Base-by-base conservation (phyloP, 1,140 invertebrate species). In the Diorhabda elongata region DNA sequence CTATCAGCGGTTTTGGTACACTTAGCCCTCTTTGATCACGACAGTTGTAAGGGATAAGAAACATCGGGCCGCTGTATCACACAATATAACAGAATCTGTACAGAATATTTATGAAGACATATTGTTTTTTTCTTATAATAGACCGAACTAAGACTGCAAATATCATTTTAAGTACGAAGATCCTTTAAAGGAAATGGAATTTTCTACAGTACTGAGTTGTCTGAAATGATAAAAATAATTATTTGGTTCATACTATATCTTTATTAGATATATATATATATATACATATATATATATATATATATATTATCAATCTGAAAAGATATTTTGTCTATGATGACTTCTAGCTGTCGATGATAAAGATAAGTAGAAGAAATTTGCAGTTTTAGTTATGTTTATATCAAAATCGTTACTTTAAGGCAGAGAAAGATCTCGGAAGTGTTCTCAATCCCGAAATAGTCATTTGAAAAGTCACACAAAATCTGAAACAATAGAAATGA, bases 381-480 rank as follows among this genome's bases (percentile, higher is more conserved):
- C 26, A 26, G 26, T 26, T 26, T 26, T 26, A 26, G 26, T 26
- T 26, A 26, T 56, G 4, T 68, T 67, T 66, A 58, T 59, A 68
- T 61, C 66, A 65, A 68, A 69, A 52, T 63, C 52, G 60, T 85
- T 85, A 67, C 71, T 76, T 82, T 84, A 78, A 81, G 84, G 83
- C 79, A 81, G 80, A 78, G 78, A 78, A 81, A 80, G 80, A 82
- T 81, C 81, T 80, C 81, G 80, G 83, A 82, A 82, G 82, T 82
- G 84, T 85, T 87, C 86, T 88, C 86, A 87, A 86, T 11, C 83
- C 84, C 85, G 84, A 86, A 88, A 87, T 87, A 87, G 86, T 84
- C 85, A 86, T 83, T 84, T 26, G 82, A 81, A 82, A 81, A 86
- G 84, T 83, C 85, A 87, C 81, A 85, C 84, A 82, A 84, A 85